These are phyloP conservation scores for Ridgeia piscesae DNA, from an alignment of 1,140 invertebrate genomes.

Conservation along the genomic window DNA sequence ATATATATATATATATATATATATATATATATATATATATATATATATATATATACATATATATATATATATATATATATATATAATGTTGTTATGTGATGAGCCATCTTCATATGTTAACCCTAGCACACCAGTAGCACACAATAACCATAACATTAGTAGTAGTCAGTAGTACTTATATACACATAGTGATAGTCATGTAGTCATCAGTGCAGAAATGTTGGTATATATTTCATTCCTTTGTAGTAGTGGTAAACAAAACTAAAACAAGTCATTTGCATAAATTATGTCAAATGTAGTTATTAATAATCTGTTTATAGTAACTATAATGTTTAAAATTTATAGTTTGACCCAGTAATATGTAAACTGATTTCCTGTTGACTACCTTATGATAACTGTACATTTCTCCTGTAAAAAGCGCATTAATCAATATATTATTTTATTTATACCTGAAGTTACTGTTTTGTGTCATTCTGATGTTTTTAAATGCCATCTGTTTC, in stretches of 20 bases:
- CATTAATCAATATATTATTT: neutral
- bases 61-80: no score
- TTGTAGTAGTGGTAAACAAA: neutral
- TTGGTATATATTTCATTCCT: neutral
- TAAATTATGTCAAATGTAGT: neutral
- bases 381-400: neutral
- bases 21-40: no score
- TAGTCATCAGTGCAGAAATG: neutral
- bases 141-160: conserved; percentile 1
- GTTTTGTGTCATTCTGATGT: neutral
- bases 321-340: neutral
- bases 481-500: neutral
- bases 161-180: conserved; percentile 12
- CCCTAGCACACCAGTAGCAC: neutral
- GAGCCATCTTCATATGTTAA: neutral
- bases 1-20: neutral
- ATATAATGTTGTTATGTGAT: no score
- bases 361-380: neutral
- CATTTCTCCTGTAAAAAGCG: neutral
- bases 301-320: neutral
- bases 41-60: no score
- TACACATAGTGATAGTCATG: no score
- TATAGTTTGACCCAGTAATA: neutral
- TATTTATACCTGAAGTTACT: neutral
- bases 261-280: neutral